Evolutionary conservation across 2,113 vertebrate genomes (phyloP).

Genomic region (Hypanus sabinus): DNA sequence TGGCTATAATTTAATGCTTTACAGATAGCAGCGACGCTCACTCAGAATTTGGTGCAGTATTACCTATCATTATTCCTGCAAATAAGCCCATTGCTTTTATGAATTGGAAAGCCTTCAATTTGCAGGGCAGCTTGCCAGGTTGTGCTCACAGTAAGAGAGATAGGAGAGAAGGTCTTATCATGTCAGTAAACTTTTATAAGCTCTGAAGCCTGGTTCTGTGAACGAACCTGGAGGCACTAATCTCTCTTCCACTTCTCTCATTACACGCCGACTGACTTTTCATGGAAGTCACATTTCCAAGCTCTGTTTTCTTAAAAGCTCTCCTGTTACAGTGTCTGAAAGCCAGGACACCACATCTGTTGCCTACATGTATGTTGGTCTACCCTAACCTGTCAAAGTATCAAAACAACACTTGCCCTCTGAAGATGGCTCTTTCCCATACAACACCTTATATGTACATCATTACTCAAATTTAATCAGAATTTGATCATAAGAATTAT

Average conservation of each 20-base stretch:
- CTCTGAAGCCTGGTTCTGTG: neutral
- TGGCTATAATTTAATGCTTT: neutral
- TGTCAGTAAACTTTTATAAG: neutral
- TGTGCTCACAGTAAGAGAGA: neutral
- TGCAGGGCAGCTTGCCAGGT: neutral
- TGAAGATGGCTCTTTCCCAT: neutral
- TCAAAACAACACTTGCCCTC: neutral
- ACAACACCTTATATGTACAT: neutral
- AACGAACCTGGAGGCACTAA: neutral
- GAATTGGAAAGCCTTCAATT: neutral
- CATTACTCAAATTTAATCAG: neutral
- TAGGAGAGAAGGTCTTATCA: neutral
- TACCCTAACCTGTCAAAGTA: neutral
- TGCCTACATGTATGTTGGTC: neutral
- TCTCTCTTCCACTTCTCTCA: neutral
- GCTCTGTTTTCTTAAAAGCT: neutral
- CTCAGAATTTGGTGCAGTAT: neutral
- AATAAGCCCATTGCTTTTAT: neutral
- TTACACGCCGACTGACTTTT: neutral
- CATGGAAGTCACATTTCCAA: neutral
- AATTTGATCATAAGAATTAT: neutral
- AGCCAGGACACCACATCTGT: neutral
- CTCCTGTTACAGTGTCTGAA: neutral
- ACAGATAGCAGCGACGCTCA: neutral
- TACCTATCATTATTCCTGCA: neutral